Percentiles rank a stretch among this genome's conserved stretches.
Conservation (phyloP, 1,140 invertebrate genomes). For the Trichonephila clavipes region DNA sequence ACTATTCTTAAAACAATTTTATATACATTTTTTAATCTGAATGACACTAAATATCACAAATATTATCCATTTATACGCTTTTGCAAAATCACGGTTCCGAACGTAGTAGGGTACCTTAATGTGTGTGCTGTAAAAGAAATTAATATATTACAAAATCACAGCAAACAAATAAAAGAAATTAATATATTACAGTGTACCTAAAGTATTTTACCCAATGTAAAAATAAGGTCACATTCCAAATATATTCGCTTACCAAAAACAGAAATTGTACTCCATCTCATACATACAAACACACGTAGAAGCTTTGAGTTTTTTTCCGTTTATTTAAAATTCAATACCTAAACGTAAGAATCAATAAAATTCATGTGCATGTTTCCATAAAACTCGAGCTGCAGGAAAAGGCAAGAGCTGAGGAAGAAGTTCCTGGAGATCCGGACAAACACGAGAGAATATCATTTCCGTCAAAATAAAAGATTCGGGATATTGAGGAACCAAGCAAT, state of each 20-base stretch:
- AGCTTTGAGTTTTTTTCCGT: not conserved
- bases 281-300: not conserved
- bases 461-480: not conserved
- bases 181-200: not conserved
- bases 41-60: no score
- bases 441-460: slow-evolving; percentile 35
- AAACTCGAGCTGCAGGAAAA: not conserved
- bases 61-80: no score
- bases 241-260: not conserved
- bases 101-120: no score
- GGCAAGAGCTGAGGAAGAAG: not conserved
- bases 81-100: no score
- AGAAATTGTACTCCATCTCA: not conserved
- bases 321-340: slow-evolving; percentile 50
- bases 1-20: no score
- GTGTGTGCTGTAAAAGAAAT: no score
- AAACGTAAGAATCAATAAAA: slow-evolving; percentile 28
- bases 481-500: slow-evolving; percentile 5
- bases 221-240: not conserved
- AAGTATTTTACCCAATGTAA: not conserved
- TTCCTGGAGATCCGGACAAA: not conserved
- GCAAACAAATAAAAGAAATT: not conserved
- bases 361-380: not conserved
- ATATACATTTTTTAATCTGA: no score
- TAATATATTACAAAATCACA: no score